Percentiles rank a stretch among this genome's conserved stretches.
Evolutionary conservation across 2,797 vertebrate genomes (phyloP).

Genomic region (Bradypus variegatus): DNA sequence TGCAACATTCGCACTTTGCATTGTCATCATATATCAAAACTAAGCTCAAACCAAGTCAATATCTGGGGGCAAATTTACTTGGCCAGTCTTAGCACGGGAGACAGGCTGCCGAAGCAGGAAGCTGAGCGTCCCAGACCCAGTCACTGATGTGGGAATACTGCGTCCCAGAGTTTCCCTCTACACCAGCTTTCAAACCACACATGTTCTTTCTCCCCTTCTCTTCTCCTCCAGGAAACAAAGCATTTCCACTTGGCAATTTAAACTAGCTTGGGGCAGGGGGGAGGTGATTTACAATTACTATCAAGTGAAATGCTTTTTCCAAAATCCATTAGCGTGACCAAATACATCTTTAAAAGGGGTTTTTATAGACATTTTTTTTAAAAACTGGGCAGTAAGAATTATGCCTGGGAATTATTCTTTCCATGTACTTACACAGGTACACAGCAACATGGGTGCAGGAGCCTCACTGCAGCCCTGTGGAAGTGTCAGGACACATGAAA

Average conservation of each 20-base stretch:
- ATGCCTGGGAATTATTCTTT: not conserved
- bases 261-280: not conserved
- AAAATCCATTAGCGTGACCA: not conserved
- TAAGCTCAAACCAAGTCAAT: not conserved
- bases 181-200: not conserved
- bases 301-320: not conserved
- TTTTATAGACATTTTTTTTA: not conserved
- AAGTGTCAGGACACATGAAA: not conserved
- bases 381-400: not conserved
- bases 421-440: not conserved
- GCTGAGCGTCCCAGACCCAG: not conserved
- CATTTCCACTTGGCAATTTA: not conserved
- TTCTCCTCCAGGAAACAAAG: not conserved
- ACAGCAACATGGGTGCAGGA: rapidly evolving
- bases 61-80: not conserved
- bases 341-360: not conserved
- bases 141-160: not conserved
- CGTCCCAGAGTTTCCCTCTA: not conserved
- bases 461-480: not conserved
- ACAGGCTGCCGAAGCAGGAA: not conserved
- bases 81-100: not conserved
- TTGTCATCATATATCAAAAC: not conserved
- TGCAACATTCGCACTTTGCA: not conserved
- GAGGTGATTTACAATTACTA: not conserved
- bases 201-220: not conserved